Conservation (phyloP, 1,140 invertebrate genomes). For the Apolygus lucorum region DNA sequence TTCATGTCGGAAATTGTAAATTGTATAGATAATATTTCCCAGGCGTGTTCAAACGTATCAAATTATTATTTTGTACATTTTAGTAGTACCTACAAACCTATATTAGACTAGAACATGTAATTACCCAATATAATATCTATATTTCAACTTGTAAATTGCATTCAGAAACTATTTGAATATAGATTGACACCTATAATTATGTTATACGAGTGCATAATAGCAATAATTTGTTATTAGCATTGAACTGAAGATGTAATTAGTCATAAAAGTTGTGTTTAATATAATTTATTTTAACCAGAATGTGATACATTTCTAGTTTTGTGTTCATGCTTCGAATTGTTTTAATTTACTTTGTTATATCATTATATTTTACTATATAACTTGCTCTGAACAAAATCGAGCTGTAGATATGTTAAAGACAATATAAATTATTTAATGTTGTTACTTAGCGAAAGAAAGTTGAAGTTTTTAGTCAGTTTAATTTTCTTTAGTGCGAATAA, state of each 20-base stretch:
- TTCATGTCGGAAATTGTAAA: background rate
- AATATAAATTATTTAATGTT: slow-evolving; percentile 30
- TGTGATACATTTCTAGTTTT: slow-evolving; percentile 34
- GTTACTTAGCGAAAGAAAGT: slow-evolving; percentile 23
- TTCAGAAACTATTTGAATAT: background rate
- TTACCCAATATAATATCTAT: slow-evolving; percentile 10
- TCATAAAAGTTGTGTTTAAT: slow-evolving; percentile 31
- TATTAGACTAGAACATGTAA: slow-evolving; percentile 4
- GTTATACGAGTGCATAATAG: slow-evolving; percentile 19
- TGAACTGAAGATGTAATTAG: slow-evolving; percentile 30
- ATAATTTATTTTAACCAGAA: slow-evolving; percentile 34
- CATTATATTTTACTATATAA: slow-evolving; percentile 29
- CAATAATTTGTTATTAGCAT: slow-evolving; percentile 26
- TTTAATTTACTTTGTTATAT: slow-evolving; percentile 31
- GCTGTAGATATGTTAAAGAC: slow-evolving; percentile 31
- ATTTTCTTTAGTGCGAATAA: slow-evolving; percentile 24
- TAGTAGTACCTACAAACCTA: slow-evolving; percentile 12
- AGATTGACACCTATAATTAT: background rate
- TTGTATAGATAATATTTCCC: slow-evolving; percentile 18
- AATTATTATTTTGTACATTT: slow-evolving; percentile 21
- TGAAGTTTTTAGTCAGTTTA: slow-evolving; percentile 28
- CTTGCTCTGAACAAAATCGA: slow-evolving; percentile 26
- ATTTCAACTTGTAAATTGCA: slow-evolving; percentile 3
- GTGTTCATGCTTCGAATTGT: slow-evolving; percentile 29
- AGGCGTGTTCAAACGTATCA: slow-evolving; percentile 22